Evolutionary conservation across 2,113 vertebrate species (phyloP), one percentile per base, ranked within the genome.

Genomic region (Equus przewalskii): DNA sequence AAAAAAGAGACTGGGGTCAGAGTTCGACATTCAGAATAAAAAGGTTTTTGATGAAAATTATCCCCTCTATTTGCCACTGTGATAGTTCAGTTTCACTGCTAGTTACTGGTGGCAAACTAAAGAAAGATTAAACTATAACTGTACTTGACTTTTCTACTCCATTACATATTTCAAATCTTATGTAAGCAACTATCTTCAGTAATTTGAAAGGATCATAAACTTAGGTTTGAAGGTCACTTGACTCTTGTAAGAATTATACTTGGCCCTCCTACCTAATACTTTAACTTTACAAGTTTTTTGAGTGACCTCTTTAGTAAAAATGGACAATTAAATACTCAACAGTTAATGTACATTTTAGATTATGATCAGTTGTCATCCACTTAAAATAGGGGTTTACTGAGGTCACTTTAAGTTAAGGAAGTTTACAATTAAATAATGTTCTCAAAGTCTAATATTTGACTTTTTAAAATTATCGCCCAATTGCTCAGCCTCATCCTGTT

Each of bases 121-220:
- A 51, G 88, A 83, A 41, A 96, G 62, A 75, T 79, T 93, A 88
- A 89, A 88, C 19, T 49, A 2, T 60, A 75, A 58, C 15, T 86
- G 2, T 88, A 93, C 56, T 89, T 91, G 70, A 79, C 21, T 36
- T 58, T 86, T 54, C 36, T 79, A 18, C 36, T 82, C 15, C 2
- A 33, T 89, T 87, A 41, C 0, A 1, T 81, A 18, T 82, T 84
- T 95, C 64, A 88, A 54, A 44, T 79, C 9, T 90, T 83, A 65
- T 1, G 2, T 87, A 49, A 76, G 16, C 13, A 93, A 1, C 65
- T 92, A 62, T 94, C 91, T 90, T 10, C 19, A 73, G 49, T 93
- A 89, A 93, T 72, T 96, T 94, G 58, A 84, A 92, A 83, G 92
- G 24, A 85, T 22, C 28, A 64, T 81, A 64, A 91, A 73, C 41